Base-by-base conservation (phyloP, 2,113 vertebrate genomes). In the Pangasianodon gigas region DNA sequence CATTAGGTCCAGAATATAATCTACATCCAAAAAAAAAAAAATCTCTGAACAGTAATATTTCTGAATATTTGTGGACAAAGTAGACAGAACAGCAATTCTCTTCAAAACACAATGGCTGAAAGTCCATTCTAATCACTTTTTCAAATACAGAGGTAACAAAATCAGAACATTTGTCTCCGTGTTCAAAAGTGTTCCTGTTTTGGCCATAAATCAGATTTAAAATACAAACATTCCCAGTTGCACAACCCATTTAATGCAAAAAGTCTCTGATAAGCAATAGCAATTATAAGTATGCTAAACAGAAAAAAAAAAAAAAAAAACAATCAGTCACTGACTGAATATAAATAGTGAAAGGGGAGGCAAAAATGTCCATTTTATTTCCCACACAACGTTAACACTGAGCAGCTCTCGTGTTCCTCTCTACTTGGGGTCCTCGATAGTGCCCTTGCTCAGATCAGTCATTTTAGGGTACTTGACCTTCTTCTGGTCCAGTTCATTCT, bases 391-490 rank as follows among this genome's bases (percentile, higher is more conserved):
- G 87, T 32, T 74, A 79, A 58, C 87, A 85, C 84, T 87, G 81
- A 88, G 88, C 91, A 93, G 81, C 86, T 86, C 79, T 90, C 51
- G 89, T 91, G 91, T 41, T 81, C 67, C 69, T 94, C 91, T 92
- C 97, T 97, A 99, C 96, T 99, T 99, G 85, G 97, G 98, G 91
- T 99, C 98, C 95, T 99, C 98, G 10, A 99, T 98, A 26, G 97
- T 98, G 87, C 98, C 98, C 95, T 98, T 99, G 97, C 98, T 99
- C 94, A 99, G 98, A 95, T 99, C 98, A 94, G 98, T 98, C 98
- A 99, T 99, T 97, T 98, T 99, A 92, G 98, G 98, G 90, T 99
- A 99, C 96, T 99, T 99, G 91, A 99, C 98, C 95, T 98, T 99
- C 97, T 99, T 99, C 96, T 99, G 98, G 94, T 99, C 98, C 91